A percentile compares a stretch with the other conserved stretches of the same genome.
These are phyloP conservation scores for Hepsetus odoe DNA, from an alignment of 2,113 vertebrate genomes.

Conservation along the genomic window DNA sequence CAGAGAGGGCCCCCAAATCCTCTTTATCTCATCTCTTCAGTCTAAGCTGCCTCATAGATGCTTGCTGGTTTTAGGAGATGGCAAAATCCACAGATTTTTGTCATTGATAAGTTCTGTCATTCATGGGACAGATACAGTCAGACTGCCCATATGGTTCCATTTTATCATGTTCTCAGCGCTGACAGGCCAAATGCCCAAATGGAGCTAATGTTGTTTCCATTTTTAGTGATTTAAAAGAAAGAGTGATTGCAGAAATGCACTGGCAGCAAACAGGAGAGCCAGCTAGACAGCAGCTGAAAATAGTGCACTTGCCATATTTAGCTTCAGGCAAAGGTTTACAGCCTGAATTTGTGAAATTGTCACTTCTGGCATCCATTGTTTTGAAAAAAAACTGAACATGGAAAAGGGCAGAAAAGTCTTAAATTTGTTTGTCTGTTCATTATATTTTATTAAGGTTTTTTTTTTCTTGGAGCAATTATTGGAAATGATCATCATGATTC, in stretches of 20 bases:
- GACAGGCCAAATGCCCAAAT: background rate
- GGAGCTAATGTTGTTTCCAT: background rate
- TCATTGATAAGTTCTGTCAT: slow-evolving; percentile 8
- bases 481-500: too few relatives aligned
- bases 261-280: background rate
- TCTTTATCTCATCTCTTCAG: slow-evolving; percentile 4
- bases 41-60: background rate
- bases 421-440: background rate
- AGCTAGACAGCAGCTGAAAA: background rate
- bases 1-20: slow-evolving; percentile 13
- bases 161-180: background rate
- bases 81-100: slow-evolving; percentile 6
- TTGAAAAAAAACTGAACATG: background rate
- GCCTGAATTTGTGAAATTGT: background rate
- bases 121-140: background rate
- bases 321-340: background rate
- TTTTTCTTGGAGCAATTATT: background rate
- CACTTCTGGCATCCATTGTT: background rate
- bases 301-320: background rate
- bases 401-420: background rate
- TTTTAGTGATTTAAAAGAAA: background rate
- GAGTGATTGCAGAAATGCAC: background rate
- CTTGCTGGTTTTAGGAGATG: background rate
- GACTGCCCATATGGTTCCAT: background rate
- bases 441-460: background rate